A percentile compares a stretch with the other conserved stretches of the same genome.
Conservation (phyloP, 1,140 invertebrate species). For the Rhysida immarginata region DNA sequence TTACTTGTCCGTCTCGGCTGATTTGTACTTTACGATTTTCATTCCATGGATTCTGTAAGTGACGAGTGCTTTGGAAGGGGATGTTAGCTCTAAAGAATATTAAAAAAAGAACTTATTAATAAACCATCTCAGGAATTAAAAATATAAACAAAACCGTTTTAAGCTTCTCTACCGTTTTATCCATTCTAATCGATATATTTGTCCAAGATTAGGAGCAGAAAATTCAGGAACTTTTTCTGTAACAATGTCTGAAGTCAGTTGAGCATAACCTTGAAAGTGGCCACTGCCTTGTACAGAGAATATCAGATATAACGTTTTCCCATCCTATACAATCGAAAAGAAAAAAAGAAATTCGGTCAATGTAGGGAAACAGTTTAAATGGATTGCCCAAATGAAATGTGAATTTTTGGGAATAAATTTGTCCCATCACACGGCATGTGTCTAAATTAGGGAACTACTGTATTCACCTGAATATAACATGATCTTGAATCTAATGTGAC, state of each 20-base stretch:
- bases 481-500: no score
- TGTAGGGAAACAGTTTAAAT: no score
- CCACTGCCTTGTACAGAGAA: constrained; percentile 38
- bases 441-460: no score
- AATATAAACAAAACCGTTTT: no score
- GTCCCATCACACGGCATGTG: no score
- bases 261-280: constrained; percentile 39
- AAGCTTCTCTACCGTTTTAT: constrained; percentile 35
- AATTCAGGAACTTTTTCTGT: constrained; percentile 30
- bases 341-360: no score
- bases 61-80: constrained; percentile 34
- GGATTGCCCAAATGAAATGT: no score
- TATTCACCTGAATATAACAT: no score
- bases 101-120: neutral
- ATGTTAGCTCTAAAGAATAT: constrained; percentile 28
- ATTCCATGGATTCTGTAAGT: constrained; percentile 36
- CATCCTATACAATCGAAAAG: constrained; percentile 25
- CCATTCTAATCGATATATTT: constrained; percentile 33
- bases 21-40: constrained; percentile 35
- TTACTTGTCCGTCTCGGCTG: constrained; percentile 38
- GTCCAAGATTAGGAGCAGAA: constrained; percentile 24
- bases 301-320: constrained; percentile 34
- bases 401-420: no score
- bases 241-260: constrained; percentile 23
- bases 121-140: no score